Conservation (phyloP, 2,113 vertebrate genomes). For the Cyanoramphus novaezelandiae region DNA sequence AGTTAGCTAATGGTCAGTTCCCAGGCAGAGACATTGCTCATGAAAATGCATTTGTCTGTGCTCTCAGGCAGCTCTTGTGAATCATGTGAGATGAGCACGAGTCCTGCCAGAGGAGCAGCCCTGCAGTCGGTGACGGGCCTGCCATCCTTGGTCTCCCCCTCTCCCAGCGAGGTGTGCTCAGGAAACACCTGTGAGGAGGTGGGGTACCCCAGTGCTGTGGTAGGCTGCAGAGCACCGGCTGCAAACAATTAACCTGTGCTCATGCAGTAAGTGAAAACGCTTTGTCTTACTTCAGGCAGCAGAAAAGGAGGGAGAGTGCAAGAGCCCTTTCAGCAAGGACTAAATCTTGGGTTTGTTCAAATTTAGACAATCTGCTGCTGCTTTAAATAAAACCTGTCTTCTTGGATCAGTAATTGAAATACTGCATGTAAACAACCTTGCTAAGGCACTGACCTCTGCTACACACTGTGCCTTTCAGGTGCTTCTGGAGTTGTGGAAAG, state of each 20-base stretch:
- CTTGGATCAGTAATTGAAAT: not conserved
- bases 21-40: not conserved
- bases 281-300: not conserved
- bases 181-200: not conserved
- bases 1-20: conserved; percentile 4
- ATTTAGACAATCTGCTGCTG: not conserved
- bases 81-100: not conserved
- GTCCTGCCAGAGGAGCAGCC: not conserved
- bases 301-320: not conserved
- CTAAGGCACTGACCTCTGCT: not conserved
- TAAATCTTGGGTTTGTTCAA: not conserved
- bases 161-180: fast-evolving
- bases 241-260: not conserved
- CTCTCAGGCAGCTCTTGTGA: not conserved
- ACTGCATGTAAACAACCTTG: not conserved
- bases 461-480: conserved; percentile 63
- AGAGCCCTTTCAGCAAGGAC: not conserved
- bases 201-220: fast-evolving
- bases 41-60: not conserved
- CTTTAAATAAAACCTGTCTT: not conserved
- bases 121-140: not conserved
- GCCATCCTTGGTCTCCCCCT: not conserved
- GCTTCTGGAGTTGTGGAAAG: conserved; percentile 82
- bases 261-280: fast-evolving
- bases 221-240: not conserved